phyloP scores from a whole-genome alignment of 2,888 invertebrate genomes.

The Pandemis heparana region DNA sequence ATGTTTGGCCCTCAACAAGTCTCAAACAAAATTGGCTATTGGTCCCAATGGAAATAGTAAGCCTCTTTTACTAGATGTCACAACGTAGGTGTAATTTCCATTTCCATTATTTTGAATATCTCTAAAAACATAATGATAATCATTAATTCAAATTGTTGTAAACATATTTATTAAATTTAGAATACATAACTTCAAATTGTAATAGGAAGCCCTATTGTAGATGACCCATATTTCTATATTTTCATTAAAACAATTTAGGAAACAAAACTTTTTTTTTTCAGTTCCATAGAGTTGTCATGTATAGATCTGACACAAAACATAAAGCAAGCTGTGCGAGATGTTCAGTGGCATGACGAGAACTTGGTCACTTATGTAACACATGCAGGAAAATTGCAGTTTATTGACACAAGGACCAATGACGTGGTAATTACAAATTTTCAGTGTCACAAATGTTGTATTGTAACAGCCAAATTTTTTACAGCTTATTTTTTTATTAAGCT shows the following conservation, averaged over 20 bases:
- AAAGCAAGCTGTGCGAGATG: conserved; percentile 65
- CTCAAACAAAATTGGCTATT: conserved; percentile 64
- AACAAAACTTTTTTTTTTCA: conserved; percentile 53
- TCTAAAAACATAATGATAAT: no score
- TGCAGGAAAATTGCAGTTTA: conserved; percentile 64
- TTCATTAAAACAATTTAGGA: no score
- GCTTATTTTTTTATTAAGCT: no score
- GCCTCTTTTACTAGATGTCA: conserved; percentile 72
- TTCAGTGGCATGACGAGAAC: conserved; percentile 72
- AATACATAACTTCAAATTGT: no score
- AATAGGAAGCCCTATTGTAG: no score
- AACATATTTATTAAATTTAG: no score
- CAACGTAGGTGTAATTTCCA: conserved; percentile 63
- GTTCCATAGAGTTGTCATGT: conserved; percentile 56
- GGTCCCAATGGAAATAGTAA: conserved; percentile 72
- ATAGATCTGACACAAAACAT: conserved; percentile 51
- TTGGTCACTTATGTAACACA: conserved; percentile 70
- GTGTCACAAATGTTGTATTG: no score
- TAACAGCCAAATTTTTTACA: no score
- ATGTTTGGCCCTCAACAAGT: conserved; percentile 61
- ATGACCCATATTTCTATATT: no score
- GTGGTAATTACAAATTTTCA: conserved; percentile 56
- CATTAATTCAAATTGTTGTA: no score
- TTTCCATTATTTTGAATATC: not conserved
- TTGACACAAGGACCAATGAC: conserved; percentile 63